Conservation (phyloP, 2,113 vertebrate species). For the Hydrochoerus hydrochaeris region DNA sequence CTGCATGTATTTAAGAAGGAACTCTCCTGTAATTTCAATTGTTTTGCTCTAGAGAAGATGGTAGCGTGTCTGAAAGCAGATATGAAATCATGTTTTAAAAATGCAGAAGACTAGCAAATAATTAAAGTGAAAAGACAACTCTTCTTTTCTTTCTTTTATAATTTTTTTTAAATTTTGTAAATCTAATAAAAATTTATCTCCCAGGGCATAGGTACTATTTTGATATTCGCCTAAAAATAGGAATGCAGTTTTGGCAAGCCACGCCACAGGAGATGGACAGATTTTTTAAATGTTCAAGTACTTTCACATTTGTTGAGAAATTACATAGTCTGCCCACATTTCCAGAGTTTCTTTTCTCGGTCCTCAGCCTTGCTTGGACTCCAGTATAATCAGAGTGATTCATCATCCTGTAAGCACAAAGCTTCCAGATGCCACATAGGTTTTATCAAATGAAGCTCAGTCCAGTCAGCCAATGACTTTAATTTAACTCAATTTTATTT, state of each 20-base stretch:
- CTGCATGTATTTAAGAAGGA: slow-evolving; percentile 45
- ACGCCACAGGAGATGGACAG: background rate
- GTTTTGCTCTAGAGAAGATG: slow-evolving; percentile 12
- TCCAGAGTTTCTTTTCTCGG: background rate
- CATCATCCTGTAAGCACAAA: background rate
- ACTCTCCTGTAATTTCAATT: background rate
- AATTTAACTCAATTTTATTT: no score
- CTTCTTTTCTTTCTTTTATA: no score
- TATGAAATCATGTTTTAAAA: slow-evolving; percentile 36
- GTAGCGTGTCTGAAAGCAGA: background rate
- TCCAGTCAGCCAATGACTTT: background rate
- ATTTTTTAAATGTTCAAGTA: background rate
- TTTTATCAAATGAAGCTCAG: background rate
- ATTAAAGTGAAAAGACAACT: background rate
- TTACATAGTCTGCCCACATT: background rate
- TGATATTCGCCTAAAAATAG: background rate
- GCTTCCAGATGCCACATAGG: fast-evolving
- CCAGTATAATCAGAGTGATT: background rate
- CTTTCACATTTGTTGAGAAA: background rate
- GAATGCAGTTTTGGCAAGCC: no score
- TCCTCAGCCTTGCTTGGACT: fast-evolving
- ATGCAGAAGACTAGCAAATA: background rate
- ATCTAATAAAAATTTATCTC: background rate
- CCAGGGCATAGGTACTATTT: background rate
- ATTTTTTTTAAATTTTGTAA: background rate